Conservation (phyloP, 2,113 vertebrate species). For the Sakesphorus luctuosus region DNA sequence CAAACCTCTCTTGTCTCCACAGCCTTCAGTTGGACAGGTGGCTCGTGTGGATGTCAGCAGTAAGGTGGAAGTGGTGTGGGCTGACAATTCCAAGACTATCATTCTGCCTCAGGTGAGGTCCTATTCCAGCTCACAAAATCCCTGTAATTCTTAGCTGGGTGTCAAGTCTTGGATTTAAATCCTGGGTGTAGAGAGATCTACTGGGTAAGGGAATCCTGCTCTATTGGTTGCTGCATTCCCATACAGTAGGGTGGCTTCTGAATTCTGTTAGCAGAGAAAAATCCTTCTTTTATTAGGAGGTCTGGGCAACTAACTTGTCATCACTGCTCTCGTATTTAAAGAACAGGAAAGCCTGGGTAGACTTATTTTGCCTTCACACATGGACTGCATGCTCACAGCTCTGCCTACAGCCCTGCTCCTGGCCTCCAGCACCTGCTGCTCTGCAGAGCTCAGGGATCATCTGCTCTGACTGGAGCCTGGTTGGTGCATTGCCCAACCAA, state of each 20-base stretch:
- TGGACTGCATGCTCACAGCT: not conserved
- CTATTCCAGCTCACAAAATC: not conserved
- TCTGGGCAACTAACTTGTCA: not conserved
- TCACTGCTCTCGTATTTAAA: not conserved
- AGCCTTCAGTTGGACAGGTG: conserved; percentile 95
- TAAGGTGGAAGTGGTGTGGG: conserved; percentile 98
- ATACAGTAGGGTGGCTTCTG: not conserved
- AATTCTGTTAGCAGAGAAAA: not conserved
- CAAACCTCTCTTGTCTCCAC: not conserved
- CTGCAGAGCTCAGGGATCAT: not conserved
- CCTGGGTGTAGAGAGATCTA: not conserved
- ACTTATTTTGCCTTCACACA: not conserved
- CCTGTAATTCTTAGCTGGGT: not conserved
- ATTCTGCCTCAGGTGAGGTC: conserved; percentile 92
- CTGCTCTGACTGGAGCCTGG: not conserved
- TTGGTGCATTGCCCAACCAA: not conserved
- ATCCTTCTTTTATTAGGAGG: not conserved
- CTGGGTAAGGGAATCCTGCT: not conserved
- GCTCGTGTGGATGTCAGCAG: conserved; percentile 94
- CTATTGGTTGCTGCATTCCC: not conserved
- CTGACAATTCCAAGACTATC: conserved; percentile 93
- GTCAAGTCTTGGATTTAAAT: not conserved
- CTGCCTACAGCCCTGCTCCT: not conserved
- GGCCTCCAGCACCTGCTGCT: not conserved
- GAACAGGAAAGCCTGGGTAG: not conserved